A percentile compares a stretch with the other conserved stretches of the same genome.
These are phyloP conservation scores for Poeciliopsis gracilis DNA, from an alignment of 2,797 vertebrate genomes.

Conservation along the genomic window DNA sequence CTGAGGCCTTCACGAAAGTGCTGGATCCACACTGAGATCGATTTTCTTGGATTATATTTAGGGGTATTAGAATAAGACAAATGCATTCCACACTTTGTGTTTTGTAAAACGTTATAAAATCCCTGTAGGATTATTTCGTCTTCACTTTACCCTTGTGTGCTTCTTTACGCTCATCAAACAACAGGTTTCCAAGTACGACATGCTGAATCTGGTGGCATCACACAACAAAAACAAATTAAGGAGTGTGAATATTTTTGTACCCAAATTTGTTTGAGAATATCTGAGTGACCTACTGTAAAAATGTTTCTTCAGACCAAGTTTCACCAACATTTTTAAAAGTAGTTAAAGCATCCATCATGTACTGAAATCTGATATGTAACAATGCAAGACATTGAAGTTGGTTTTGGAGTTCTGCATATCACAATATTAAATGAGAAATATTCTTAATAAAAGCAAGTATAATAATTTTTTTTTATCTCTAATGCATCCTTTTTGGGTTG, in stretches of 20 bases:
- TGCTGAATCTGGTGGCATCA: neutral
- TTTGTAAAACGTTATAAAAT: neutral
- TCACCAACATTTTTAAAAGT: neutral
- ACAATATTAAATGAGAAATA: neutral
- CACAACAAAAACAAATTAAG: neutral
- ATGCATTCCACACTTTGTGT: neutral
- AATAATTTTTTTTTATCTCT: neutral
- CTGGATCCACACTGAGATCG: neutral
- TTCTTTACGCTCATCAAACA: neutral
- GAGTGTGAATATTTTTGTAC: neutral
- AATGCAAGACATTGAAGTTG: neutral
- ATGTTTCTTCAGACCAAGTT: neutral
- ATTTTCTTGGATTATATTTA: neutral
- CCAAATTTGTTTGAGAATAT: neutral
- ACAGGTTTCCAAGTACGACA: neutral
- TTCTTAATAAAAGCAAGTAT: neutral
- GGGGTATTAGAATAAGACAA: neutral
- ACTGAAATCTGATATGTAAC: neutral
- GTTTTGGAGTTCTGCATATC: neutral
- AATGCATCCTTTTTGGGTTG: neutral
- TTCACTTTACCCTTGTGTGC: too few relatives aligned
- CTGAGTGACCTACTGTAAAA: neutral
- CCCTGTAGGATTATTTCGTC: neutral
- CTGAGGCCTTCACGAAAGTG: neutral
- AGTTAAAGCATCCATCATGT: neutral